A percentile compares a stretch with the other conserved stretches of the same genome.
Conservation (phyloP, 2,888 invertebrate species). For the Spisula subtruncata region DNA sequence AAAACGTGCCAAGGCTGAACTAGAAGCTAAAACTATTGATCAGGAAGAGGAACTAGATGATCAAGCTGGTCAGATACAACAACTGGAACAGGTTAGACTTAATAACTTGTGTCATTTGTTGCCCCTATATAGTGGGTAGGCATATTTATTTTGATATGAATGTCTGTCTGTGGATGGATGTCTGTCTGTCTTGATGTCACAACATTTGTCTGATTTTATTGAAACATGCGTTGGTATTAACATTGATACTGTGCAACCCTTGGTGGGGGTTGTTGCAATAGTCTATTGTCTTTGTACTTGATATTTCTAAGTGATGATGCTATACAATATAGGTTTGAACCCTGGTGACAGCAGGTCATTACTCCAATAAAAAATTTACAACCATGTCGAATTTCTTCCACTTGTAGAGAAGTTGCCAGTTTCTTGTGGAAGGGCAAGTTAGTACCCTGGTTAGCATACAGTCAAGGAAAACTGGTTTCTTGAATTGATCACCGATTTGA, state of each 20-base stretch:
- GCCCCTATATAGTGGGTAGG: too few species aligned
- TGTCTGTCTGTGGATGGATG: too few species aligned
- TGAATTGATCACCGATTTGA: neutral
- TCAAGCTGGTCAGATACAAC: conserved; percentile 95
- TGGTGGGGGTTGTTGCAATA: too few species aligned
- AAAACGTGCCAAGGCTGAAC: conserved; percentile 94
- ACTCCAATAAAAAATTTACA: neutral
- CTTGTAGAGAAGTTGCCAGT: neutral
- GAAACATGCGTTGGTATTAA: too few species aligned
- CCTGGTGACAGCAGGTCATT: too few species aligned
- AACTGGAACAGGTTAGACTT: conserved; percentile 92
- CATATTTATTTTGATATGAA: too few species aligned
- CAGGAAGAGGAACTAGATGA: conserved; percentile 98
- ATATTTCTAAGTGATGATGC: neutral
- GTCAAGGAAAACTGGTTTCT: neutral
- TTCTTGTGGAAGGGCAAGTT: neutral
- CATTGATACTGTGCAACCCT: too few species aligned
- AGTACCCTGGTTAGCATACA: neutral
- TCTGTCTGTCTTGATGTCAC: too few species aligned
- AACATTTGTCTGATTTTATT: too few species aligned
- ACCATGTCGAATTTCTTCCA: neutral
- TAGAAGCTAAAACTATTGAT: conserved; percentile 93
- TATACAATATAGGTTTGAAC: neutral
- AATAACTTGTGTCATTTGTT: neutral
- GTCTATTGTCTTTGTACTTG: too few species aligned